phyloP scores from a whole-genome alignment of 1,140 invertebrate species.

The Spodoptera litura region DNA sequence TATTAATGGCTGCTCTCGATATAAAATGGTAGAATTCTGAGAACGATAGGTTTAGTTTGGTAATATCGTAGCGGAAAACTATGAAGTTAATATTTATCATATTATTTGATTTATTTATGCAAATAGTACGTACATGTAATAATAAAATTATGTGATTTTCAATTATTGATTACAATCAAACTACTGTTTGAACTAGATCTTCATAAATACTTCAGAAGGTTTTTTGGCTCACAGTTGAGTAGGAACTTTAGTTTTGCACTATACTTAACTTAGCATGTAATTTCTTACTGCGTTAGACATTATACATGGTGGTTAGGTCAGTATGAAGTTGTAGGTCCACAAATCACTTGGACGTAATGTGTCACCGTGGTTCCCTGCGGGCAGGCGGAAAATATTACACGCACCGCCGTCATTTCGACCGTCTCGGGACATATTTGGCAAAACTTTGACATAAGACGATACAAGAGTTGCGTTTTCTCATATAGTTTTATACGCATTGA shows the following conservation, averaged over 20 bases:
- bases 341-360: slow-evolving; percentile 48
- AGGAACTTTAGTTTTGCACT: no score
- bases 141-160: no score
- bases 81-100: slow-evolving; percentile 11
- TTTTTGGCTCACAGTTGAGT: no score
- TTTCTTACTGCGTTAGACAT: no score
- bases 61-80: background rate
- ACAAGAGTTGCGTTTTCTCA: slow-evolving; percentile 54
- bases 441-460: slow-evolving; percentile 58
- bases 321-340: slow-evolving; percentile 34
- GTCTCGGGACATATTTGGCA: slow-evolving; percentile 58
- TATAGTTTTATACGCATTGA: no score
- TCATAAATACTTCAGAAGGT: no score
- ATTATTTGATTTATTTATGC: background rate
- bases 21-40: slow-evolving; percentile 23
- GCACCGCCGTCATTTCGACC: slow-evolving; percentile 60
- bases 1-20: slow-evolving; percentile 22
- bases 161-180: no score
- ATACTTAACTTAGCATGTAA: no score
- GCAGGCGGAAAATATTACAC: slow-evolving; percentile 57
- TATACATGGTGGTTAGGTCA: background rate
- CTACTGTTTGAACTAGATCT: no score
- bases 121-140: no score
- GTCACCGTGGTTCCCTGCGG: slow-evolving; percentile 36
- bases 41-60: background rate